Base-by-base conservation (phyloP, 1,140 invertebrate genomes). In the Anastrepha obliqua region DNA sequence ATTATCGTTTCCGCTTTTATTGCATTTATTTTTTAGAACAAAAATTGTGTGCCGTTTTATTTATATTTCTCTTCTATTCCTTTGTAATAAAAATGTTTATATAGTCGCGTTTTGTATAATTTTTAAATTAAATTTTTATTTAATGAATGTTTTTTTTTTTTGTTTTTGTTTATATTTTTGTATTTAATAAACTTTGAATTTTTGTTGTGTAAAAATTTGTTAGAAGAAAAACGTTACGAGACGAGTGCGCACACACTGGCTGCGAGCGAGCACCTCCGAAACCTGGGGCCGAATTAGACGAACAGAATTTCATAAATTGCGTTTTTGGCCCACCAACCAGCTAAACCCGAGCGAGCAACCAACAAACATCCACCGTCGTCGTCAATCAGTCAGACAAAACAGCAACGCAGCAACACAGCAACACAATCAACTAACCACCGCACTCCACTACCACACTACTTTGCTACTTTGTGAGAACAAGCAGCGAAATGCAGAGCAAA, bases 211-310 rank as follows among this genome's bases (percentile, higher is more conserved):
- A 62, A 86, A 64, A 85, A 88, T 88, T 88, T 89, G 78, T 87
- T 87, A 89, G 87, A 88, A 87, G 65, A 87, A 88, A 88, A 88
- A 86, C 87, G 90, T 90, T 88, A 90, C 90, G 90, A 91, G 88
- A 90, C 90, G 88, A 92, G 90, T 92, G 91, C 91, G 91, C 91
- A 92, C 89, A 90, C 91, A 89, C 70, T 89, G 90, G 90, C 91
- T 91, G 90, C 91, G 89, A 92, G 90, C 92, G 90, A 91, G 91
- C 92, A 92, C 91, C 90, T 92, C 92, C 92, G 91, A 93, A 92
- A 93, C 92, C 92, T 92, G 91, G 91, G 89, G 90, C 92, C 91
- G 92, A 93, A 93, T 81, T 93, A 93, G 91, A 92, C 91, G 89
- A 91, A 89, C 88, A 89, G 89, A 90, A 91, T 89, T 88, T 92